Evolutionary conservation across 2,888 invertebrate species (phyloP).

Genomic region (Griposia aprilina): DNA sequence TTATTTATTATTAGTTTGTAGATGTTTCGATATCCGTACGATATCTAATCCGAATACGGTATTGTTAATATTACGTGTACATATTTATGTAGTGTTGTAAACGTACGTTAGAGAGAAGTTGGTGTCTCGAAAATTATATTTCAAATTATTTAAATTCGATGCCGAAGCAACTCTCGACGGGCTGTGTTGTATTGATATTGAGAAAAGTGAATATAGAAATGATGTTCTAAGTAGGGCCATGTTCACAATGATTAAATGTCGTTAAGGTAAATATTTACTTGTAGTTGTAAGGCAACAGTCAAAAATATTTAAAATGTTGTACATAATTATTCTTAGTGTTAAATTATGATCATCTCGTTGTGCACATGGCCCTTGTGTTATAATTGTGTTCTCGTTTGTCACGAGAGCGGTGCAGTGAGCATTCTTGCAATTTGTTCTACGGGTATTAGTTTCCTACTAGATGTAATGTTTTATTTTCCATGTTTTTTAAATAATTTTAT

Average conservation of each 20-base stretch:
- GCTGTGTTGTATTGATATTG: constrained; percentile 65
- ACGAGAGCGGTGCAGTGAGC: constrained; percentile 69
- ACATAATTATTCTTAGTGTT: constrained; percentile 85
- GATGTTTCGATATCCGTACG: constrained; percentile 72
- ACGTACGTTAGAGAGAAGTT: constrained; percentile 62
- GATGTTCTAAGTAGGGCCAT: constrained; percentile 70
- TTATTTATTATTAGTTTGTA: constrained; percentile 89
- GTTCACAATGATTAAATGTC: constrained; percentile 70
- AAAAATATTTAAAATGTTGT: constrained; percentile 79
- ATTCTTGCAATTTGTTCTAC: constrained; percentile 89
- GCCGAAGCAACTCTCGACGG: constrained; percentile 63
- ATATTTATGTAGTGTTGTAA: constrained; percentile 72
- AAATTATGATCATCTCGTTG: constrained; percentile 86
- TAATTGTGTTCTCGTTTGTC: constrained; percentile 53
- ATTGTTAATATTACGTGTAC: constrained; percentile 78
- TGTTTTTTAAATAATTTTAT: constrained; percentile 81
- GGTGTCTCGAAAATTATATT: constrained; percentile 58
- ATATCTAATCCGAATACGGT: constrained; percentile 72
- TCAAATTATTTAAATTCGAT: constrained; percentile 67
- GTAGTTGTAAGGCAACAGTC: constrained; percentile 76
- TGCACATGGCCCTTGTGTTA: constrained; percentile 71
- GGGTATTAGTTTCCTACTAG: constrained; percentile 91
- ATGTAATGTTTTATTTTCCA: constrained; percentile 86
- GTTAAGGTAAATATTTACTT: constrained; percentile 72
- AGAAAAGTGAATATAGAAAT: constrained; percentile 62